phyloP scores from a whole-genome alignment of 2,888 invertebrate species.

The Oxyscelio sp. region DNA sequence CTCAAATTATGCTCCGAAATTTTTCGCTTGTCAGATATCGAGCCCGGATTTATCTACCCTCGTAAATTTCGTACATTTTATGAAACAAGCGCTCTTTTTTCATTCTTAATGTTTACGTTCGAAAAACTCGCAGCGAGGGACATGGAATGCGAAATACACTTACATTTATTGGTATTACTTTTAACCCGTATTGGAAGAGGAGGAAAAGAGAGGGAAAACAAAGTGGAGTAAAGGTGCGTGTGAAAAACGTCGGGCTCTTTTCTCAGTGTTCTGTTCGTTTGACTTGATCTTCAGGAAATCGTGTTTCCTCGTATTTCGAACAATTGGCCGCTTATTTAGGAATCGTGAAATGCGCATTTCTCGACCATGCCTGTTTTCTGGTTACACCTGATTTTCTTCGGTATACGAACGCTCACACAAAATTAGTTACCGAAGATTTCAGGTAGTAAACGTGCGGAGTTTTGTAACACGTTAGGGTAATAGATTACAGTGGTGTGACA shows the following conservation, averaged over 20 bases:
- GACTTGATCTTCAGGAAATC: constrained; percentile 31
- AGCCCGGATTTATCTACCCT: not conserved
- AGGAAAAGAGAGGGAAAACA: too few relatives aligned
- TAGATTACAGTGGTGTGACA: constrained; percentile 12
- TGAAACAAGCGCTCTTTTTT: not conserved
- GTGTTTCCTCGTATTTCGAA: constrained; percentile 40
- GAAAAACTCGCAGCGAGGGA: too few relatives aligned
- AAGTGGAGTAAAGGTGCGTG: too few relatives aligned
- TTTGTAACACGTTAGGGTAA: constrained; percentile 16
- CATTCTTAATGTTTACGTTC: not conserved
- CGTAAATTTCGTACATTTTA: not conserved
- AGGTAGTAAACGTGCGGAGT: constrained; percentile 49
- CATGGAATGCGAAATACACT: too few relatives aligned
- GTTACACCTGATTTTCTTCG: constrained; percentile 58
- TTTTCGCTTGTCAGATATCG: not conserved
- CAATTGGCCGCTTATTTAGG: constrained; percentile 44
- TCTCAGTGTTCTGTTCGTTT: not conserved
- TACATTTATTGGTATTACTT: too few relatives aligned
- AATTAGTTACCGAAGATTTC: constrained; percentile 45
- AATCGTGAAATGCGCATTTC: constrained; percentile 56
- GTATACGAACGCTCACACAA: constrained; percentile 32
- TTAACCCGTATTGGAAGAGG: too few relatives aligned
- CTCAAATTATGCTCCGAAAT: constrained; percentile 8
- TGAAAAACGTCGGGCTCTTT: constrained; percentile 5
- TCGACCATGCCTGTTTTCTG: constrained; percentile 34